A percentile compares a stretch with the other conserved stretches of the same genome.
Conservation (phyloP, 2,888 invertebrate genomes). For the Parnassius apollo region DNA sequence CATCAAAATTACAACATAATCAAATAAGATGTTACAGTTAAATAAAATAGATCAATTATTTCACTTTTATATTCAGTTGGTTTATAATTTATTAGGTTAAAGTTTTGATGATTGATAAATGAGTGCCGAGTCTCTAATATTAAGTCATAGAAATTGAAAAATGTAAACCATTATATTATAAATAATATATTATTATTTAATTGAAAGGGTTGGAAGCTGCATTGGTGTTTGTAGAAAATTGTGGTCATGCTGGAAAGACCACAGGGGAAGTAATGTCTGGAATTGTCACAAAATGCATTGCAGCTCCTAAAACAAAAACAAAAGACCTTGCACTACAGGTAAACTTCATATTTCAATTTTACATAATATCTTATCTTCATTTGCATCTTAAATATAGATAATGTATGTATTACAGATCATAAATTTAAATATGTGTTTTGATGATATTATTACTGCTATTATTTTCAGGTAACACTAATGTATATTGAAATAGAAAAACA, state of each 20-base stretch:
- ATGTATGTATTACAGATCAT: too few relatives aligned
- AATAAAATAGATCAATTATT: too few relatives aligned
- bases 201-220: slow-evolving; percentile 88
- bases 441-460: not conserved
- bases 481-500: slow-evolving; percentile 98
- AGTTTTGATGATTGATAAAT: too few relatives aligned
- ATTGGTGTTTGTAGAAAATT: slow-evolving; percentile 94
- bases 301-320: slow-evolving; percentile 94
- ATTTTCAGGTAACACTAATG: slow-evolving; percentile 91
- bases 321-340: slow-evolving; percentile 93
- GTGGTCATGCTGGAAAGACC: slow-evolving; percentile 92
- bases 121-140: too few relatives aligned
- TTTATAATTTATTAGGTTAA: too few relatives aligned
- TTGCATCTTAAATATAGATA: too few relatives aligned
- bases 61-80: too few relatives aligned
- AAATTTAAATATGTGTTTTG: not conserved
- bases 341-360: not conserved
- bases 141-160: not conserved
- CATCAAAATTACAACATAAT: too few relatives aligned
- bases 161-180: too few relatives aligned
- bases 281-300: slow-evolving; percentile 95
- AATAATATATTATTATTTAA: not conserved
- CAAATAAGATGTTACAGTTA: too few relatives aligned
- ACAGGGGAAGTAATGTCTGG: slow-evolving; percentile 94
- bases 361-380: not conserved